phyloP scores from a whole-genome alignment of 2,797 vertebrate species.

The Neosilurus mollespiculum region DNA sequence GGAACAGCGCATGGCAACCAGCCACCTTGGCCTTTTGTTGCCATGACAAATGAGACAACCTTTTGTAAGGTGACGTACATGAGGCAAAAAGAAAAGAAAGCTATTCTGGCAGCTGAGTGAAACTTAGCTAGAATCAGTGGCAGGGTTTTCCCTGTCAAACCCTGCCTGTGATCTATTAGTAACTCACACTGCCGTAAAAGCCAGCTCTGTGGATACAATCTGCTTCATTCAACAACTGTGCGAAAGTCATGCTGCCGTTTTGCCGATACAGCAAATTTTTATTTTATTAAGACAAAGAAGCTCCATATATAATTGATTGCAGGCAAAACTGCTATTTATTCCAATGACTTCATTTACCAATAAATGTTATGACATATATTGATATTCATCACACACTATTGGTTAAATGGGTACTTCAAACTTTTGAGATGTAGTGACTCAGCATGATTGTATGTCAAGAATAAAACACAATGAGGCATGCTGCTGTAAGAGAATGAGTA shows the following conservation, averaged over 20 bases:
- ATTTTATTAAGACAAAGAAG: background rate
- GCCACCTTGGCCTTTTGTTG: conserved; percentile 36
- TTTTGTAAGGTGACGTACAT: conserved; percentile 46
- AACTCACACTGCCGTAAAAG: conserved; percentile 13
- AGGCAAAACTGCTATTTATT: background rate
- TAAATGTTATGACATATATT: background rate
- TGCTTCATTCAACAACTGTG: conserved; percentile 9
- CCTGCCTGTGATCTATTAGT: conserved; percentile 26
- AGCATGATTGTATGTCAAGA: background rate
- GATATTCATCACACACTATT: background rate
- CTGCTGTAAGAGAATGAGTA: background rate
- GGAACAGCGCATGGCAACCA: conserved; percentile 46
- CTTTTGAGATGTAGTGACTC: background rate
- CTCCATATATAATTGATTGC: background rate
- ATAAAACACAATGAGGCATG: background rate
- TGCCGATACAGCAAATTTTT: background rate
- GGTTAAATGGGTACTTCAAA: background rate
- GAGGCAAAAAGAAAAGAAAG: conserved; percentile 26
- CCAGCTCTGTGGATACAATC: conserved; percentile 19
- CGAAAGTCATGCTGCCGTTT: background rate
- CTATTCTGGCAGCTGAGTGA: conserved; percentile 34
- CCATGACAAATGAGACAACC: conserved; percentile 49
- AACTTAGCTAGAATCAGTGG: conserved; percentile 19
- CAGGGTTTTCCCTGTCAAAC: conserved; percentile 43
- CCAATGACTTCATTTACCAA: background rate